phyloP scores from a whole-genome alignment of 2,113 vertebrate genomes.

The Eira barbara region DNA sequence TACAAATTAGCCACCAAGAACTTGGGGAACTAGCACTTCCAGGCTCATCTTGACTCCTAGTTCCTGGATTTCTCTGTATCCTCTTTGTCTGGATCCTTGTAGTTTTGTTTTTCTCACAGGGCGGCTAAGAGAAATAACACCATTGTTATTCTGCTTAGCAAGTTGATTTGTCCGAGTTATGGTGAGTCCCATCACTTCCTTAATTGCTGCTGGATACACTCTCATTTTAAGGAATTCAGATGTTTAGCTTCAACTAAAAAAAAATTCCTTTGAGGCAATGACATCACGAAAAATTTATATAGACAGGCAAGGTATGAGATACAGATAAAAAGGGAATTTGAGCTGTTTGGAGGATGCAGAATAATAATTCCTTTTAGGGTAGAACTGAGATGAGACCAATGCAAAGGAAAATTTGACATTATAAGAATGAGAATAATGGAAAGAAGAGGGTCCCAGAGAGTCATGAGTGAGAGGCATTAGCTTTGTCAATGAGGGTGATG shows the following conservation, averaged over 20 bases:
- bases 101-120: not conserved
- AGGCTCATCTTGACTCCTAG: not conserved
- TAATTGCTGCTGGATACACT: not conserved
- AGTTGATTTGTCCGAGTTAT: not conserved
- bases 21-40: not conserved
- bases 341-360: not conserved
- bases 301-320: not conserved
- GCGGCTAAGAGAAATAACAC: not conserved
- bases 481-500: not conserved
- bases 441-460: not conserved
- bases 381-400: not conserved
- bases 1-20: not conserved
- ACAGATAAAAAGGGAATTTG: not conserved
- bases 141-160: not conserved
- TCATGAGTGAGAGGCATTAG: not conserved
- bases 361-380: not conserved
- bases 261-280: not conserved
- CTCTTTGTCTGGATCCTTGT: not conserved
- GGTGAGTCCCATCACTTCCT: not conserved
- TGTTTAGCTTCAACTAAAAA: not conserved
- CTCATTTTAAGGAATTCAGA: not conserved
- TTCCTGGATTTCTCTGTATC: not conserved
- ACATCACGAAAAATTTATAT: not conserved
- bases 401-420: not conserved
- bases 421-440: not conserved